Evolutionary conservation across 2,113 vertebrate genomes (phyloP).

Genomic region (Reinhardtius hippoglossoides): DNA sequence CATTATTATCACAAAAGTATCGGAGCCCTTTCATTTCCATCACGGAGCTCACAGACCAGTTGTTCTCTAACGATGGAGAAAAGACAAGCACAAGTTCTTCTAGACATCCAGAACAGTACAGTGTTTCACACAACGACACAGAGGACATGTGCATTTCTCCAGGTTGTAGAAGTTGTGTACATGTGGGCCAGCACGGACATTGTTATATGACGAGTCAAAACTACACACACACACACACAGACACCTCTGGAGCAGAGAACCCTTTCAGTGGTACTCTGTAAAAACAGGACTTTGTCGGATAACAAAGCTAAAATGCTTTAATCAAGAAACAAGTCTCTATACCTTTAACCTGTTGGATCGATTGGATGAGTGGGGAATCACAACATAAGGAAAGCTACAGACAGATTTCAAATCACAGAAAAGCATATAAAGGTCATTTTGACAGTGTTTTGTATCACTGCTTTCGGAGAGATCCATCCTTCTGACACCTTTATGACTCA

Average conservation of each 20-base stretch:
- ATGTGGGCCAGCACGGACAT: slow-evolving; percentile 38
- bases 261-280: slow-evolving; percentile 7
- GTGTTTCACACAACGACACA: slow-evolving; percentile 42
- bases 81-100: slow-evolving; percentile 19
- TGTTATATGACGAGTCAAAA: slow-evolving; percentile 33
- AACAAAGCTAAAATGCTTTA: slow-evolving; percentile 18
- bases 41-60: slow-evolving; percentile 24
- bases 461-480: slow-evolving; percentile 1
- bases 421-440: neutral
- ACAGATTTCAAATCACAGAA: slow-evolving; percentile 17
- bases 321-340: slow-evolving; percentile 18
- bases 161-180: slow-evolving; percentile 12
- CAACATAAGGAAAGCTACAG: slow-evolving; percentile 13
- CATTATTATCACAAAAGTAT: slow-evolving; percentile 24
- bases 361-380: slow-evolving; percentile 13
- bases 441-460: no score
- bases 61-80: slow-evolving; percentile 7
- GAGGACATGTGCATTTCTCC: slow-evolving; percentile 17
- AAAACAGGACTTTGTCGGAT: neutral
- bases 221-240: slow-evolving; percentile 29
- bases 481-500: neutral
- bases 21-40: slow-evolving; percentile 61
- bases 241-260: slow-evolving; percentile 35
- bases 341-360: slow-evolving; percentile 20
- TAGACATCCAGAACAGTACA: slow-evolving; percentile 32